Base-by-base conservation (phyloP, 2,888 invertebrate species). In the Euspilapteryx auroguttella region DNA sequence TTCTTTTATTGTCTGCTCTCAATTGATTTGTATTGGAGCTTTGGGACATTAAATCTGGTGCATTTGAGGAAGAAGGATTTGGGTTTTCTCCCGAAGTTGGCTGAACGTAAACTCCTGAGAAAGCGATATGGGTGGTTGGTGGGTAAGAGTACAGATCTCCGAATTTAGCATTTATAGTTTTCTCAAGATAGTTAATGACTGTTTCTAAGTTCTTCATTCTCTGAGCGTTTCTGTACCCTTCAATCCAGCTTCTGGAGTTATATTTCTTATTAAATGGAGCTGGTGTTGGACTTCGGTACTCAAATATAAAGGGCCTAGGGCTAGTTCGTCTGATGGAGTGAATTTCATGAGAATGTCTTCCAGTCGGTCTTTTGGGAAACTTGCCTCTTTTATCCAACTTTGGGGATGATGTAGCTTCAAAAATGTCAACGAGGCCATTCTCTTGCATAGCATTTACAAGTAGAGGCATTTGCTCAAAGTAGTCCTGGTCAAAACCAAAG, bases 301-400 rank as follows among this genome's bases (percentile, higher is more conserved):
- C 65, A 39, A 54, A 66, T 31, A 66, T 59, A 40, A 80, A 80
- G 1, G 80, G 80, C 23, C 66, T 52, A 1, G 80, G 79, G 34
- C 66, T 77, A 1, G 68, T 66, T 46, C 61, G 63, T 44, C 64
- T 50, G 6, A 68, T 44, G 12, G 38, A n/a, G n/a, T n/a, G n/a
- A n/a, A n/a, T n/a, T n/a, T n/a, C n/a, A n/a, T n/a, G n/a, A n/a
- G n/a, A n/a, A n/a, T n/a, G n/a, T n/a, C n/a, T n/a, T n/a, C n/a
- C n/a, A n/a, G n/a, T n/a, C n/a, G n/a, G n/a, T n/a, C n/a, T n/a
- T n/a, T n/a, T n/a, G n/a, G n/a, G n/a, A n/a, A n/a, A n/a, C n/a
- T n/a, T n/a, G n/a, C n/a, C n/a, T n/a, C n/a, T n/a, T n/a, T n/a
- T n/a, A n/a, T n/a, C n/a, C n/a, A n/a, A n/a, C n/a, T n/a, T n/a